Evolutionary conservation across 1,140 invertebrate genomes (phyloP).

Genomic region (Oreohelix idahoensis): DNA sequence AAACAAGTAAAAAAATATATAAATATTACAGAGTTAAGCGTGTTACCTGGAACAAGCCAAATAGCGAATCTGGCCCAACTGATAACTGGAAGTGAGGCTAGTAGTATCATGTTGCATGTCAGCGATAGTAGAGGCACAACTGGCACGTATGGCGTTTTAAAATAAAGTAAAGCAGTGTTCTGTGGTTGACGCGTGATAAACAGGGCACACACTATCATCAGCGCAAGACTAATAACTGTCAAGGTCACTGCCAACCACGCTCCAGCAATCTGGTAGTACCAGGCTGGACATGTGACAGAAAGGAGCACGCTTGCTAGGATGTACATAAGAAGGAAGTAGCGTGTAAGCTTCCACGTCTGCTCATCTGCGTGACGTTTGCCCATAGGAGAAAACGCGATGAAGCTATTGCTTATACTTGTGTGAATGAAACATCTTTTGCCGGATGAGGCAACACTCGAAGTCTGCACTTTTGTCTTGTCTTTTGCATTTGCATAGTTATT

Average conservation of each 20-base stretch:
- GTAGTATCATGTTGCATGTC: slow-evolving; percentile 63
- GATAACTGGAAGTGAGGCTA: slow-evolving; percentile 61
- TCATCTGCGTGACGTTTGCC: slow-evolving; percentile 48
- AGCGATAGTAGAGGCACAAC: slow-evolving; percentile 64
- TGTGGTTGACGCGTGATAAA: slow-evolving; percentile 65
- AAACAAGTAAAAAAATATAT: too few species aligned
- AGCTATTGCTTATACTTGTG: slow-evolving; percentile 46
- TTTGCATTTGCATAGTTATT: neutral
- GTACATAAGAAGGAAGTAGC: slow-evolving; percentile 56
- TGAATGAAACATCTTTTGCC: slow-evolving; percentile 30
- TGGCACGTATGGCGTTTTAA: slow-evolving; percentile 68
- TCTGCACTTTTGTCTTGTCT: neutral
- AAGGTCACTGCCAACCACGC: slow-evolving; percentile 69
- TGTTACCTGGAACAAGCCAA: slow-evolving; percentile 67
- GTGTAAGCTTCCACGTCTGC: slow-evolving; percentile 51
- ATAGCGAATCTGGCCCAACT: slow-evolving; percentile 68
- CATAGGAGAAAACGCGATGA: slow-evolving; percentile 53
- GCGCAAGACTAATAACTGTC: slow-evolving; percentile 51
- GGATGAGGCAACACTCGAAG: neutral
- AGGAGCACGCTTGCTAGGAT: slow-evolving; percentile 45
- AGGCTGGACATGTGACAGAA: slow-evolving; percentile 23
- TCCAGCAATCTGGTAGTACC: slow-evolving; percentile 4
- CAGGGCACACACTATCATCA: slow-evolving; percentile 51
- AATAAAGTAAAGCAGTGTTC: slow-evolving; percentile 60
- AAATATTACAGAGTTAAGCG: too few species aligned